Evolutionary conservation across 2,113 vertebrate species (phyloP), one percentile per base, ranked within the genome.

Genomic region (Podarcis raffonei): DNA sequence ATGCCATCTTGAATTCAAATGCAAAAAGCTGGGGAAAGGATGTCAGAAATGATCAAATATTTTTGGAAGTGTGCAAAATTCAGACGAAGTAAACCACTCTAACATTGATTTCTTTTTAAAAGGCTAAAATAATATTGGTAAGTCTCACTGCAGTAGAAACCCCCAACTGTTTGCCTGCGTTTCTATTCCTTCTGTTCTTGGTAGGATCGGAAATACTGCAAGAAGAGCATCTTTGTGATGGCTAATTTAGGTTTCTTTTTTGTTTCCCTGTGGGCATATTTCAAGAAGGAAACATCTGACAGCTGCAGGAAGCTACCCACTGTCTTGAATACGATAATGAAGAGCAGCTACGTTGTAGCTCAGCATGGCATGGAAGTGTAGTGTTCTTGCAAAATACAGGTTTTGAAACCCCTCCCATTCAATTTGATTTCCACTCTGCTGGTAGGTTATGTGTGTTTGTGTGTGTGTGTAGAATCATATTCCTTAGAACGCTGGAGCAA

Each of bases 281-380:
- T 68, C 83, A 84, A 18, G 25, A 79, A 62, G 6, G 72, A 92
- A 74, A 83, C 30, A 1, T 72, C 81, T 90, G 92, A 90, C 66
- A 89, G 48, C 35, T 85, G 1, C 59, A 90, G 83, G 87, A 93
- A 82, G 22, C 6, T 92, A 92, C 92, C 59, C 42, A 42, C 7
- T 83, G 80, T 83, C 90, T 48, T 88, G 69, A 65, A 90, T 89
- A 25, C 9, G 71, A 78, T 20, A 86, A 86, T 68, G n/a, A 84
- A 92, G 89, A 72, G 85, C 79, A 92, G 83, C 5, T 20, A 91
- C 81, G 89, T 89, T 90, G 85, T 81, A 71, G 81, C 53, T 62
- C 69, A 87, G 71, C 6, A 30, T 62, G 66, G 23, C 74, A 69
- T 11, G 35, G 79, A 91, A 85, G 42, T 39, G 6, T 11, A 84